A percentile compares a stretch with the other conserved stretches of the same genome.
These are phyloP conservation scores for Nebria salina DNA, from an alignment of 2,888 invertebrate species.

Conservation along the genomic window DNA sequence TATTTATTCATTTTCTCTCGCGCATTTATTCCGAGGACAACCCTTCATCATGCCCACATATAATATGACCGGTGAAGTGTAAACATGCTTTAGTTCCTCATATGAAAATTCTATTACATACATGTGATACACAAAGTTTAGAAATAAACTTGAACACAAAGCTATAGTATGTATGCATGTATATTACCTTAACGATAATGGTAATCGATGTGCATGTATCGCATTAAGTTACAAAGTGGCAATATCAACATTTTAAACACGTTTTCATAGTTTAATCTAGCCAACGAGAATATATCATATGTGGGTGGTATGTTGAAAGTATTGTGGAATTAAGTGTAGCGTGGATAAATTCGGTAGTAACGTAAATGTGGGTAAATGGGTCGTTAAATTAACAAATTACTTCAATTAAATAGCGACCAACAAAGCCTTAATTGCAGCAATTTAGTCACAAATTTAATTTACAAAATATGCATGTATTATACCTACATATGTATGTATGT, in stretches of 20 bases:
- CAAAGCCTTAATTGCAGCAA: neutral
- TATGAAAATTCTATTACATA: too few species aligned
- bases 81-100: too few species aligned
- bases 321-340: too few species aligned
- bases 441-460: neutral
- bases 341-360: too few species aligned
- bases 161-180: neutral
- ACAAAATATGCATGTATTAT: neutral
- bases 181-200: neutral
- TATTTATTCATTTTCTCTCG: too few species aligned
- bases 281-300: neutral
- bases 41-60: neutral
- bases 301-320: too few species aligned
- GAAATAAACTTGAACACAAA: neutral
- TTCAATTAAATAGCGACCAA: neutral
- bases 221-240: neutral
- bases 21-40: too few species aligned
- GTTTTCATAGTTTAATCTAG: conserved; percentile 40
- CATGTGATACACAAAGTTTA: too few species aligned
- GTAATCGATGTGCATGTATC: neutral
- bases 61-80: too few species aligned
- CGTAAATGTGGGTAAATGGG: neutral
- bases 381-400: neutral
- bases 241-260: conserved; percentile 26
- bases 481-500: too few species aligned